Conservation (phyloP, 2,113 vertebrate species). For the Oryzias celebensis region DNA sequence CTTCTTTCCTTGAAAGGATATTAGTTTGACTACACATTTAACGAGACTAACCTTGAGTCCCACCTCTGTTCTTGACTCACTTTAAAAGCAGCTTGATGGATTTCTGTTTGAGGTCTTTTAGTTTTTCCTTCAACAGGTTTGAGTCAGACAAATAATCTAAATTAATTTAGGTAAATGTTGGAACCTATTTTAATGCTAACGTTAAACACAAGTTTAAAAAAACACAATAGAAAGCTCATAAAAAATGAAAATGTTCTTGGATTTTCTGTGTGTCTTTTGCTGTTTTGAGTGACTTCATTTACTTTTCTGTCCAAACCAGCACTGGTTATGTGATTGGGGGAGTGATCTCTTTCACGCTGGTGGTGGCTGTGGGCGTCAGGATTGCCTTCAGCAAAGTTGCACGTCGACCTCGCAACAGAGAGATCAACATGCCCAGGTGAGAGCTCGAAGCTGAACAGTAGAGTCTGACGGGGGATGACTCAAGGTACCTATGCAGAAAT, state of each 20-base stretch:
- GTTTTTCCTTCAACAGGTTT: no score
- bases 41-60: no score
- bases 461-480: background rate
- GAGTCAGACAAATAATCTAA: no score
- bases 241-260: background rate
- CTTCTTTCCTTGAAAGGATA: no score
- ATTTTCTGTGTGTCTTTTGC: background rate
- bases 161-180: no score
- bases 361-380: constrained; percentile 84
- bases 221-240: background rate
- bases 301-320: constrained; percentile 35
- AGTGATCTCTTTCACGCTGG: constrained; percentile 88
- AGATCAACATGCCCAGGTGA: constrained; percentile 90
- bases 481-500: background rate
- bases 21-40: no score
- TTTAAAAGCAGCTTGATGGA: no score
- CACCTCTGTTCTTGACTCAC: no score
- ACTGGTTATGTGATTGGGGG: constrained; percentile 90
- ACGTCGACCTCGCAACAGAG: constrained; percentile 82
- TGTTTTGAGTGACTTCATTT: background rate
- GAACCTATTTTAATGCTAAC: background rate
- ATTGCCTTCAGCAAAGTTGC: constrained; percentile 90
- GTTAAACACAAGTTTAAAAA: background rate
- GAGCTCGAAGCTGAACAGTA: background rate
- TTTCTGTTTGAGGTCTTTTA: no score